A percentile compares a stretch with the other conserved stretches of the same genome.
phyloP scores from a whole-genome alignment of 2,113 vertebrate species.

The Antechinus flavipes region DNA sequence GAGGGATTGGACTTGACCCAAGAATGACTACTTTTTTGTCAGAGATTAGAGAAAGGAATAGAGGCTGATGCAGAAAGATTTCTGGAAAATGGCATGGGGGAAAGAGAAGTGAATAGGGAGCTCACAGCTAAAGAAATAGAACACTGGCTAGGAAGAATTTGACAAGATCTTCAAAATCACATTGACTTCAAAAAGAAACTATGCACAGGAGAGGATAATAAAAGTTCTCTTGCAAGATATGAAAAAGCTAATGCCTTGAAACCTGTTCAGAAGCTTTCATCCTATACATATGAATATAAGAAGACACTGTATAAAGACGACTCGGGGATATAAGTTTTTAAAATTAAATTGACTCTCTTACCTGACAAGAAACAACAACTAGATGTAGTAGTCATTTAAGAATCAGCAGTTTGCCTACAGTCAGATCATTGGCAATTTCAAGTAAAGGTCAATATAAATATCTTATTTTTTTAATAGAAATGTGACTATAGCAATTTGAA shows the following conservation, averaged over 20 bases:
- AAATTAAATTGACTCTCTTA: not conserved
- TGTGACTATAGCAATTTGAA: not conserved
- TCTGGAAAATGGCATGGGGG: not conserved
- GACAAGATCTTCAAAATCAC: not conserved
- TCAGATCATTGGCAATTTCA: not conserved
- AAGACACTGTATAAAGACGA: not conserved
- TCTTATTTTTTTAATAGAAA: not conserved
- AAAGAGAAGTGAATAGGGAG: not conserved
- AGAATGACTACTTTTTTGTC: not conserved
- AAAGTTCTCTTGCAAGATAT: not conserved
- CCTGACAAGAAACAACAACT: not conserved
- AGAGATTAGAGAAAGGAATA: not conserved
- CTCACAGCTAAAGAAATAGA: not conserved
- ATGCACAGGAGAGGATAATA: not conserved
- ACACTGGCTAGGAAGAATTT: not conserved
- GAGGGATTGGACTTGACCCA: not conserved
- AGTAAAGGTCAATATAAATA: not conserved
- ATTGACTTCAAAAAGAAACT: not conserved
- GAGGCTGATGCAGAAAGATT: not conserved
- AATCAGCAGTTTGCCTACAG: not conserved
- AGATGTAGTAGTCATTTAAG: not conserved
- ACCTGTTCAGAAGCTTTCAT: not conserved
- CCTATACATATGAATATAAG: not conserved
- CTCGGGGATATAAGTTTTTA: not conserved
- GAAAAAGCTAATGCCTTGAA: not conserved